Evolutionary conservation across 92 coral and sea anemone genomes (phyloP).

Genomic region (Parazoanthus atlanticus): DNA sequence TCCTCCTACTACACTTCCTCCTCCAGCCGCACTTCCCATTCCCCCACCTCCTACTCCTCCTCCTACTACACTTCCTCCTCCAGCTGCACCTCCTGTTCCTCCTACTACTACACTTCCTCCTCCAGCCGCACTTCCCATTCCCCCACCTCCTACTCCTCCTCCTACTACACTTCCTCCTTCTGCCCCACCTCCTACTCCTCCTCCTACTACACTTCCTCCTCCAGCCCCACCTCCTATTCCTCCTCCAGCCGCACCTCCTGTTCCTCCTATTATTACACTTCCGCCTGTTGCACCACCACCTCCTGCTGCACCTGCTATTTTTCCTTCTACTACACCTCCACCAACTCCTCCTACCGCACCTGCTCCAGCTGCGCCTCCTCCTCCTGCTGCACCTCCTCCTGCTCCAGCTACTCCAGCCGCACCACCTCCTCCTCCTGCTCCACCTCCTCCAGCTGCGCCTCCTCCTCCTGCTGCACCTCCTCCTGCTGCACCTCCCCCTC

Average conservation of each 20-base stretch:
- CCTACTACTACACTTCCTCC: slow-evolving; percentile 4
- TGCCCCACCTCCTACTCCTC: not conserved
- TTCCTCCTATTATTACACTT: slow-evolving; percentile 25
- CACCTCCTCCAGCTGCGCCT: not conserved
- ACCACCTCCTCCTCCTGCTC: not conserved
- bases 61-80: slow-evolving; percentile 38
- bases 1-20: slow-evolving; percentile 29
- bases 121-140: slow-evolving; percentile 39
- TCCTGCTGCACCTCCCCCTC: slow-evolving; percentile 14
- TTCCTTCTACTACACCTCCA: slow-evolving; percentile 11
- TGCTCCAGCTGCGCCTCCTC: not conserved
- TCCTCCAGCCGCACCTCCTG: not conserved
- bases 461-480: not conserved
- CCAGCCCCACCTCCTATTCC: slow-evolving; percentile 28
- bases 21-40: slow-evolving; percentile 32
- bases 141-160: slow-evolving; percentile 14
- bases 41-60: slow-evolving; percentile 26
- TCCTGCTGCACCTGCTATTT: slow-evolving; percentile 21
- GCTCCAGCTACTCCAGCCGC: not conserved
- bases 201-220: slow-evolving; percentile 9
- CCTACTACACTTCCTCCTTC: slow-evolving; percentile 37
- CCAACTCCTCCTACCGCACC: slow-evolving; percentile 7
- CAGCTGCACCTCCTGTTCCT: slow-evolving; percentile 9
- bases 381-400: not conserved
- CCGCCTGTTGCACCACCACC: slow-evolving; percentile 42